A percentile compares a stretch with the other conserved stretches of the same genome.
phyloP scores from a whole-genome alignment of 2,797 vertebrate species.

The Streptopelia turtur region DNA sequence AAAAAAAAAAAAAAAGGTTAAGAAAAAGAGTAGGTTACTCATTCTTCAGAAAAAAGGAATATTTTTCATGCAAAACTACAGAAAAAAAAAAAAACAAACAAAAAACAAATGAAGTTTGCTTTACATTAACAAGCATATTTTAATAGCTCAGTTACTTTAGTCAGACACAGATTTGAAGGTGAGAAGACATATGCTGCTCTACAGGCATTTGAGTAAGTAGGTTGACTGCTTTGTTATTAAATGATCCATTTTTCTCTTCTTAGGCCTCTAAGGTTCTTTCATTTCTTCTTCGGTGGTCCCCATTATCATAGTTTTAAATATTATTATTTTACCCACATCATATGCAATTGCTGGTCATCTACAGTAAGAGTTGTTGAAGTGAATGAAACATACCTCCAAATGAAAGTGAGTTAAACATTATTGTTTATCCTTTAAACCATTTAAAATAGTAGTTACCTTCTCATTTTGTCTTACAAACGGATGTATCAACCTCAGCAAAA shows the following conservation, averaged over 20 bases:
- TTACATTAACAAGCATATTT: background rate
- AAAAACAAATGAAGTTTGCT: background rate
- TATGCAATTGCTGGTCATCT: background rate
- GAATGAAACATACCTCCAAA: conserved; percentile 3
- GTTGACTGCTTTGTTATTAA: background rate
- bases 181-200: background rate
- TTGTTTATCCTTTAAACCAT: background rate
- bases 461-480: background rate
- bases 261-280: background rate
- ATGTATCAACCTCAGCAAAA: background rate
- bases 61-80: background rate
- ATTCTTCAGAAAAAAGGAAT: background rate
- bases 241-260: background rate
- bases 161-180: background rate
- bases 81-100: background rate
- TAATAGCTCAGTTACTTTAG: background rate
- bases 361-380: background rate
- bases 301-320: background rate
- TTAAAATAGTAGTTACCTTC: background rate
- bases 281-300: background rate
- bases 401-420: background rate
- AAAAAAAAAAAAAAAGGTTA: background rate
- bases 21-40: background rate
- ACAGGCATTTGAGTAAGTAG: background rate
- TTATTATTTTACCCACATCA: background rate